Evolutionary conservation across 2,113 vertebrate genomes (phyloP).

Genomic region (Strigops habroptila): DNA sequence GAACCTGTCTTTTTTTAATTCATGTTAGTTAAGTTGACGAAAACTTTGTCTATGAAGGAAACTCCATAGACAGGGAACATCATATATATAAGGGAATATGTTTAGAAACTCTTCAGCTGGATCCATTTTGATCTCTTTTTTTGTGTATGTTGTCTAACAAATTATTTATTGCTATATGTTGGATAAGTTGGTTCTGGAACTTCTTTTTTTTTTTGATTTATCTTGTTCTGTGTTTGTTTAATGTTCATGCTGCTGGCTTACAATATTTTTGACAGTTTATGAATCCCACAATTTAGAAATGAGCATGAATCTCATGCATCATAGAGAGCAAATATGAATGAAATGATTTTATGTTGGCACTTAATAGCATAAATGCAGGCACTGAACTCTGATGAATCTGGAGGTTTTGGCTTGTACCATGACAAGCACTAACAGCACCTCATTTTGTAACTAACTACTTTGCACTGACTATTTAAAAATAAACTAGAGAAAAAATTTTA

Average conservation of each 20-base stretch:
- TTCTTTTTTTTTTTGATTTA: background rate
- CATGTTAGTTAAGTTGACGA: background rate
- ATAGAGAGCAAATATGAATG: background rate
- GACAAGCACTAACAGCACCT: background rate
- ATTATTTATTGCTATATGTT: background rate
- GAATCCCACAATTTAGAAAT: background rate
- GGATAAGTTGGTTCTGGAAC: background rate
- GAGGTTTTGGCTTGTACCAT: background rate
- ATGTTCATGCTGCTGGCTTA: background rate
- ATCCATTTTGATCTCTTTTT: background rate
- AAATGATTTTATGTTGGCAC: background rate
- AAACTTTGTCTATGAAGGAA: background rate
- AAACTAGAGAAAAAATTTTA: background rate
- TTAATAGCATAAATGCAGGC: background rate
- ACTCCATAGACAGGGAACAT: background rate
- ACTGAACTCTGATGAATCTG: background rate
- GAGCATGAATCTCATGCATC: background rate
- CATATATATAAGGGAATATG: background rate
- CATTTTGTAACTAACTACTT: background rate
- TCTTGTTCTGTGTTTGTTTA: background rate
- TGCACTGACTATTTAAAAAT: background rate
- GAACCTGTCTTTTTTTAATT: background rate
- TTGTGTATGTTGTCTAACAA: background rate
- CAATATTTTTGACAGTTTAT: background rate
- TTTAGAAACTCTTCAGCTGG: background rate